These are phyloP conservation scores for Urocynchramus pylzowi DNA, from an alignment of 2,113 vertebrate genomes.

Conservation along the genomic window DNA sequence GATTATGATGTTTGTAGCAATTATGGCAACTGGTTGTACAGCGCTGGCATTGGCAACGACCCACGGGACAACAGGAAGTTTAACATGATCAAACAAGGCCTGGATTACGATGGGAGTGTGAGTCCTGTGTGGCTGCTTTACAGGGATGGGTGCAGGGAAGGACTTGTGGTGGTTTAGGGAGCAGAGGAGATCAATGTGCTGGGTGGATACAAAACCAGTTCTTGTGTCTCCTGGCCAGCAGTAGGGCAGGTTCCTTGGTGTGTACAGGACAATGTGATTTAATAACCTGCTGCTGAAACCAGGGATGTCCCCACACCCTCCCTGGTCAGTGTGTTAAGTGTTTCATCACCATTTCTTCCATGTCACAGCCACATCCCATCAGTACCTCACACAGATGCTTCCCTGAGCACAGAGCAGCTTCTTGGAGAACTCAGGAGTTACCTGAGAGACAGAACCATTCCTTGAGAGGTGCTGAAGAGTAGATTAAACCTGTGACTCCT, in stretches of 20 bases:
- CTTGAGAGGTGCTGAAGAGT: background rate
- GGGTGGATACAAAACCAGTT: background rate
- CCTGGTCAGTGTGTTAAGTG: background rate
- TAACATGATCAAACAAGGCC: conserved; percentile 83
- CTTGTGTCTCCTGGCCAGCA: background rate
- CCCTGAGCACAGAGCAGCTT: background rate
- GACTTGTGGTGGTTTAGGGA: background rate
- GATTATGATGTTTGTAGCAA: conserved; percentile 82
- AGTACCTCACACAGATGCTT: background rate
- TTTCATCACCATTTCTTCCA: background rate
- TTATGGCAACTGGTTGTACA: conserved; percentile 85
- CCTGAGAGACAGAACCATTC: background rate
- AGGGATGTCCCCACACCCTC: background rate
- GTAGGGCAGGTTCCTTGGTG: background rate
- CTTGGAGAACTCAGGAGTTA: background rate
- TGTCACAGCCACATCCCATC: background rate
- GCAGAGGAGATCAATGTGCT: background rate
- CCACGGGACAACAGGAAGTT: conserved; percentile 83
- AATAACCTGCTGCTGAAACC: background rate
- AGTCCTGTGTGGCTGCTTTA: background rate
- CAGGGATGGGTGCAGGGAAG: background rate
- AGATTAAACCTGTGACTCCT: background rate
- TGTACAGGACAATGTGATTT: background rate
- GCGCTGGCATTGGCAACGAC: conserved; percentile 80
- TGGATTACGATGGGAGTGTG: conserved; percentile 78